These are phyloP conservation scores for Leptodactylus fallax DNA, from an alignment of 2,797 vertebrate species.

Conservation along the genomic window DNA sequence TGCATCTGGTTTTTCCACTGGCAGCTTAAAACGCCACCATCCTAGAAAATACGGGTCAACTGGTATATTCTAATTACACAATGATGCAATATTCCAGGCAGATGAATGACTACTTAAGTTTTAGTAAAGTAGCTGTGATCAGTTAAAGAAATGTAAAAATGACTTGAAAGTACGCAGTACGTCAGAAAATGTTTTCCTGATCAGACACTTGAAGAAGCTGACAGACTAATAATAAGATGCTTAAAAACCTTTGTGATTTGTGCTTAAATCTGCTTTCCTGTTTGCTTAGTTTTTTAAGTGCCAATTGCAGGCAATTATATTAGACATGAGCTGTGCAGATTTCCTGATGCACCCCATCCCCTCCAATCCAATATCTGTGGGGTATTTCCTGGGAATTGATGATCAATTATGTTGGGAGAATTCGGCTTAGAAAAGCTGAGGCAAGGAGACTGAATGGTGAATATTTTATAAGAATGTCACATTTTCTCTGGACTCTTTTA, in stretches of 20 bases:
- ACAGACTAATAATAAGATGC: slow-evolving; percentile 1
- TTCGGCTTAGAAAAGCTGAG: slow-evolving; percentile 36
- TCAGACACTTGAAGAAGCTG: not conserved
- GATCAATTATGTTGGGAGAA: slow-evolving; percentile 35
- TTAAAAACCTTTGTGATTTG: not conserved
- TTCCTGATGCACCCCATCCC: not conserved
- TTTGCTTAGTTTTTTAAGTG: not conserved
- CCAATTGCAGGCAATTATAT: not conserved
- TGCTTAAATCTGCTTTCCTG: slow-evolving; percentile 8
- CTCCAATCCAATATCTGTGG: slow-evolving; percentile 11
- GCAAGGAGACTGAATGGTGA: slow-evolving; percentile 29
- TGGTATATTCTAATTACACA: too few species aligned
- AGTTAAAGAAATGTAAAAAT: not conserved
- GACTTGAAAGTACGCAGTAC: not conserved
- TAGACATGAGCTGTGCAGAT: not conserved
- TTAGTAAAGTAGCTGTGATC: not conserved
- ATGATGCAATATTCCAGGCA: not conserved
- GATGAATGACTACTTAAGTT: not conserved
- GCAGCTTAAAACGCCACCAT: too few species aligned
- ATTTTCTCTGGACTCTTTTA: slow-evolving; percentile 34
- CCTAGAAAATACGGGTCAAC: too few species aligned
- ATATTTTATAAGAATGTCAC: slow-evolving; percentile 51
- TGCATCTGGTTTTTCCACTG: too few species aligned
- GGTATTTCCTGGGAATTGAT: slow-evolving; percentile 40
- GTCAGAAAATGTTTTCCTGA: not conserved